Conservation (phyloP, 2,888 invertebrate genomes). For the Dorcus parallelipipedus region DNA sequence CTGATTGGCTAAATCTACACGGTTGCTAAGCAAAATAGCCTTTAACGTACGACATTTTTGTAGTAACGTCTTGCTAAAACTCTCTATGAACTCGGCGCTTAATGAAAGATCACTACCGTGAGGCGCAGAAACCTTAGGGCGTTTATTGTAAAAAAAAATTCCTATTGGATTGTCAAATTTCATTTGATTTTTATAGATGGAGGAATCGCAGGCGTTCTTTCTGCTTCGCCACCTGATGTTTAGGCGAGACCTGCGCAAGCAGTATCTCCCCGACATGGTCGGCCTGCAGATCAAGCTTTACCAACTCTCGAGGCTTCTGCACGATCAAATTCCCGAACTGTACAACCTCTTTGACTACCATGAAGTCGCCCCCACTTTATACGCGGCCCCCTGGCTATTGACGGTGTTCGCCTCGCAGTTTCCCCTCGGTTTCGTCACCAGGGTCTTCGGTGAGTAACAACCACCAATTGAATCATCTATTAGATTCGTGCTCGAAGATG, state of each 20-base stretch:
- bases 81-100: too few species aligned
- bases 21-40: too few species aligned
- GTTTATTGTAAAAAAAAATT: too few species aligned
- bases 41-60: too few species aligned
- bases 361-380: slow-evolving; percentile 90
- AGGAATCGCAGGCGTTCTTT: slow-evolving; percentile 86
- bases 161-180: neutral
- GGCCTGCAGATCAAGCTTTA: slow-evolving; percentile 86
- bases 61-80: too few species aligned
- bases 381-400: slow-evolving; percentile 96
- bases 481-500: too few species aligned
- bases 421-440: slow-evolving; percentile 90
- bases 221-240: slow-evolving; percentile 90
- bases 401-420: slow-evolving; percentile 96
- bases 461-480: too few species aligned
- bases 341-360: slow-evolving; percentile 83
- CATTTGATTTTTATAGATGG: slow-evolving; percentile 61
- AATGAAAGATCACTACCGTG: too few species aligned
- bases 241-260: slow-evolving; percentile 77
- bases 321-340: slow-evolving; percentile 81
- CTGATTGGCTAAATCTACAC: too few species aligned
- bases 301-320: slow-evolving; percentile 86
- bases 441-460: slow-evolving; percentile 75
- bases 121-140: too few species aligned
- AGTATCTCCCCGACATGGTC: slow-evolving; percentile 93